Evolutionary conservation across 2,113 vertebrate genomes (phyloP), one percentile per base, ranked within the genome.

Genomic region (Psittacula cyanocephala): DNA sequence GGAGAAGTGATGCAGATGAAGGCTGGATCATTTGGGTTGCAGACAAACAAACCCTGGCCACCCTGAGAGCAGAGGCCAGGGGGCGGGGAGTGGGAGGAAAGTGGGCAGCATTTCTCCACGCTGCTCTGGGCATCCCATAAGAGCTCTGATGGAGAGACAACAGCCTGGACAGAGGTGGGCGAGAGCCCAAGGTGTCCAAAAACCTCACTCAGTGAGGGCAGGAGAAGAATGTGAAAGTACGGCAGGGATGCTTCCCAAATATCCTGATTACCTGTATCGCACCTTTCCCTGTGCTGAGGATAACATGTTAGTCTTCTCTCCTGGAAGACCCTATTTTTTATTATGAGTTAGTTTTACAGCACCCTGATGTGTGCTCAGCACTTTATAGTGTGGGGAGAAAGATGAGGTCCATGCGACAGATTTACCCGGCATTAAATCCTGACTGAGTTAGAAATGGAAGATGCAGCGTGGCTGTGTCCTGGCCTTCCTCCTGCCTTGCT

Each of bases 301-400:
- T 52, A 82, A 50, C 0, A 1, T 5, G 8, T 60, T 70, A 28
- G 59, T 69, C 72, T 87, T 79, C 86, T 71, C 44, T 85, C 68
- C 44, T 93, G 76, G 62, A 88, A 96, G 90, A 88, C 68, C 76
- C 88, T 83, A 74, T 86, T 86, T 90, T 88, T 83, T 77, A 81
- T 81, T 81, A 75, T 17, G 50, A 78, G 88, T 86, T 91, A 88
- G 88, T 67, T 91, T 96, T 93, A 88, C 72, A 86, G 88, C 71
- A 74, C 96, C 86, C 95, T 55, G 50, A 88, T 83, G 76, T 71
- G 80, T 84, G 83, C 95, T 96, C 83, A 84, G 88, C 57, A n/a
- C 86, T 94, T 90, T 35, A 81, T 3, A 0, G 68, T 11, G 57
- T 4, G 1, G 88, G 65, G 55, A 75, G 68, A 83, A 90, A 82